These are phyloP conservation scores for Margarornis squamiger DNA, from an alignment of 2,797 vertebrate species.

Conservation along the genomic window DNA sequence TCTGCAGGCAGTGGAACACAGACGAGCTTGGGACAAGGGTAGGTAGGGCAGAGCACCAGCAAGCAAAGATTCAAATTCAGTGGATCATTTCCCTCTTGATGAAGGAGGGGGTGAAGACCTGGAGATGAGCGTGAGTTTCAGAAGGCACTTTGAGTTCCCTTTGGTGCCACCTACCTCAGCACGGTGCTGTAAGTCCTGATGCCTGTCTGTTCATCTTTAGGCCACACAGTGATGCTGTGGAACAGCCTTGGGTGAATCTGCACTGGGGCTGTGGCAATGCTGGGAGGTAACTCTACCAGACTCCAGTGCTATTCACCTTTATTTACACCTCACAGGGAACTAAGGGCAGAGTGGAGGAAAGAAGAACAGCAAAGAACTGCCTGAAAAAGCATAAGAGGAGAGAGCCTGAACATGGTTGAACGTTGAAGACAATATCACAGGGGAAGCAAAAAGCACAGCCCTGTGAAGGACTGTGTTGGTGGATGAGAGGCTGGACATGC, in stretches of 20 bases:
- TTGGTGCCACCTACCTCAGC: background rate
- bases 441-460: background rate
- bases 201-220: background rate
- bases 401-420: background rate
- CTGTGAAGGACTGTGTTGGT: background rate
- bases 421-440: background rate
- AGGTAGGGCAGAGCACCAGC: background rate
- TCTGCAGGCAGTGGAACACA: fast-evolving
- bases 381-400: background rate
- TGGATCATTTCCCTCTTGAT: background rate
- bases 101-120: background rate
- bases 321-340: background rate
- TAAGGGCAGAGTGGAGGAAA: background rate
- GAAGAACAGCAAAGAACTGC: background rate
- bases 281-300: background rate
- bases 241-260: background rate
- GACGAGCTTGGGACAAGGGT: background rate
- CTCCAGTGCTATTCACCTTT: background rate
- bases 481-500: background rate
- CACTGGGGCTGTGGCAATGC: background rate
- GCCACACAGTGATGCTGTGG: background rate
- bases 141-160: background rate
- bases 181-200: background rate
- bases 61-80: background rate
- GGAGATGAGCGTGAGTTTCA: background rate